Evolutionary conservation across 1,140 invertebrate genomes (phyloP), one percentile per base, ranked within the genome.

Genomic region (Drosophila teissieri): DNA sequence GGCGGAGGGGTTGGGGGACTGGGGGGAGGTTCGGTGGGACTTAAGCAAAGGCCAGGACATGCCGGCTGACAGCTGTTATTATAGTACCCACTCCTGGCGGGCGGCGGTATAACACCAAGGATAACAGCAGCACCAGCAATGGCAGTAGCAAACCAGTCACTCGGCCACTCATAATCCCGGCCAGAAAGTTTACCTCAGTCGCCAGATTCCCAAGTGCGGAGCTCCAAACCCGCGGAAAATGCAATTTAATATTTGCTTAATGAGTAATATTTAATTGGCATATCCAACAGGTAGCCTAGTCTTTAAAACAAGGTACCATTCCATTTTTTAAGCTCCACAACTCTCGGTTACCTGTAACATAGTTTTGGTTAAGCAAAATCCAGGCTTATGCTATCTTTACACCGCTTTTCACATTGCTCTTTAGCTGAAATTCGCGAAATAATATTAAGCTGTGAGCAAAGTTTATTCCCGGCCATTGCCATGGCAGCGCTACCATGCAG

Each of bases 51-150:
- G 52, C 60, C 75, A 52, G 67, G 63, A 88, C 72, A 83, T 68
- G 63, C 45, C 79, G 72, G 73, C 76, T 86, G 79, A 77, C 64
- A 89, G 83, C 83, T 73, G 67, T 89, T 80, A 69, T 83, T 89
- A 77, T 80, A 78, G 64, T 77, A 79, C 69, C 69, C 64, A 64
- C 34, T 60, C 51, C 19, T 19, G 19, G 19, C 58, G 61, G n/a
- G 11, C 36, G 55, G 48, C 73, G 45, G 58, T 31, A 78, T 57
- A 64, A 57, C 64, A 73, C 57, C 69, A 46, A 34, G 54, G 80
- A 73, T 78, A 76, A 61, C 68, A 69, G 52, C 58, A 65, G 52
- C 58, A 65, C 45, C 36, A 74, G 27, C 58, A 40, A 62, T 57
- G 34, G 14, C 73, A 81, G 60, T 78, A 8, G 80, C 80, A 76